Base-by-base conservation (phyloP, 2,888 invertebrate species). In the Orthosia gothica region DNA sequence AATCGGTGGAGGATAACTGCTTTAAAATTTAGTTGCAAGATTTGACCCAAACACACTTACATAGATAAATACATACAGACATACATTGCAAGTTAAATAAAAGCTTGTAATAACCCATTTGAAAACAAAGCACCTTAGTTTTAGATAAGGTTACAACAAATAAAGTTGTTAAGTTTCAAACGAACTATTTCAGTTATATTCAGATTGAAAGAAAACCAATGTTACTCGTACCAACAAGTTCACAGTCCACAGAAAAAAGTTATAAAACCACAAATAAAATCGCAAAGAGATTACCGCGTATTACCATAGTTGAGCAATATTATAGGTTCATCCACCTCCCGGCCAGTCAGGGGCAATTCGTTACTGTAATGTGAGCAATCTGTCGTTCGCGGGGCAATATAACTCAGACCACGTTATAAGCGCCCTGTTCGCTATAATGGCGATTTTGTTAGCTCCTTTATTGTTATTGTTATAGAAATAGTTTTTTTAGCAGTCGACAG, bases 291-390 rank as follows among this genome's bases (percentile, higher is more conserved):
- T 82, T 80, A 82, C 76, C 59, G 52, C 70, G 61, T 84, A 66
- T 79, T 80, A 80, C 61, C 75, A 80, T 71, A 75, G 68, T 71
- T 71, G 55, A 68, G 55, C 76, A 70, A 70, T 81, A 76, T 76
- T 82, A 83, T 71, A 84, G 86, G 95, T 93, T 94, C 94, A 92
- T 91, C 87, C 89, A 95, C 94, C 94, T 94, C 79, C 78, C 57
- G 87, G 85, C 82, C 89, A 87, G 95, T 95, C 95, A 95, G 89
- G 89, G 84, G 92, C 93, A 88, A 95, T 96, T 94, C 92, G 93
- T 96, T 94, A 94, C 92, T 88, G 92, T 95, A 95, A 96, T 96
- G 94, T 90, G 81, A 85, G 94, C 95, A 94, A 96, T 96, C 94
- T 94, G 95, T 96, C 94, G 93, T 90, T 91, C 89, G 90, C 87